Evolutionary conservation across 1,140 invertebrate genomes (phyloP).

Genomic region (Drosophila saltans): DNA sequence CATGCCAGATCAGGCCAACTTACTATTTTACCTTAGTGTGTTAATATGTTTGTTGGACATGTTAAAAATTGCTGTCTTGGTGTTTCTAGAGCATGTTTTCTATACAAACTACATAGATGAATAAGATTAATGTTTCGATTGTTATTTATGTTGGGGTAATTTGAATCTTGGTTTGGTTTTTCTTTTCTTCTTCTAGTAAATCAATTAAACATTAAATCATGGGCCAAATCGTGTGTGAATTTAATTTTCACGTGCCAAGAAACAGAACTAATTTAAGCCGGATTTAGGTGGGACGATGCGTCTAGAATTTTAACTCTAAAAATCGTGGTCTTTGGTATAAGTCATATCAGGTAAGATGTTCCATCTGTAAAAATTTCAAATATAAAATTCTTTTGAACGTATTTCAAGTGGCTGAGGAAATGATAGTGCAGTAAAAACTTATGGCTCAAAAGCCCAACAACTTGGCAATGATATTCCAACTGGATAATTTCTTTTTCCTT

Average conservation of each 20-base stretch:
- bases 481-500: neutral
- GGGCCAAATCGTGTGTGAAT: neutral
- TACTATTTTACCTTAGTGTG: slow-evolving; percentile 36
- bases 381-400: no score
- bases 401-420: no score
- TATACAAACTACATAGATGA: neutral
- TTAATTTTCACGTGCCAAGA: neutral
- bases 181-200: neutral
- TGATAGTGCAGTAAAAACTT: no score
- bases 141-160: slow-evolving; percentile 26
- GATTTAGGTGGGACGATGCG: neutral
- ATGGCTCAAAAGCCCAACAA: no score
- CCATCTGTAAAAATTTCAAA: no score
- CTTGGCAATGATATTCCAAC: neutral
- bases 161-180: neutral
- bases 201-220: neutral
- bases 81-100: slow-evolving; percentile 22
- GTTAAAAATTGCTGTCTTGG: neutral
- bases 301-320: neutral
- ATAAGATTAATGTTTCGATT: slow-evolving; percentile 20
- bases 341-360: no score
- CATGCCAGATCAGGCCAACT: neutral
- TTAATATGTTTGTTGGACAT: slow-evolving; percentile 39
- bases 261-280: neutral
- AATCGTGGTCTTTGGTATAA: no score